Percentiles rank a stretch among this genome's conserved stretches.
These are phyloP conservation scores for Cottus gobio DNA, from an alignment of 2,113 vertebrate species.

Conservation along the genomic window DNA sequence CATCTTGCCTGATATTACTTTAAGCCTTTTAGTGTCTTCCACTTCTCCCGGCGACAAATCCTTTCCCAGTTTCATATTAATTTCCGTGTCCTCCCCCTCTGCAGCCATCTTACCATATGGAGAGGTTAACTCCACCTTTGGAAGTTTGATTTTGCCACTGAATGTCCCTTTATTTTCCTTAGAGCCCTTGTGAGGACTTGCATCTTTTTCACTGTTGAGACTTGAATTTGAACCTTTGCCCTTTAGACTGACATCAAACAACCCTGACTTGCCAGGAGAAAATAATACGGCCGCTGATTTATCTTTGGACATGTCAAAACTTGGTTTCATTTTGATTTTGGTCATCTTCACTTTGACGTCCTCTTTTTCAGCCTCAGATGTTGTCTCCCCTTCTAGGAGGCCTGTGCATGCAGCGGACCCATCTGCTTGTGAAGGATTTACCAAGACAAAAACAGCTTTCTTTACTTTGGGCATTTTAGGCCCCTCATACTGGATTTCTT, in stretches of 20 bases:
- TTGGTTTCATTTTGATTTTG: slow-evolving; percentile 79
- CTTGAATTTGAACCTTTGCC: slow-evolving; percentile 51
- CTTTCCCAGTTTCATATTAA: slow-evolving; percentile 57
- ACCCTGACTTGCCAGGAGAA: slow-evolving; percentile 67
- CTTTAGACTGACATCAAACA: slow-evolving; percentile 55
- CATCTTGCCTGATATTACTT: slow-evolving; percentile 71
- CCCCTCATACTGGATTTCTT: slow-evolving; percentile 75
- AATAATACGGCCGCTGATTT: slow-evolving; percentile 78
- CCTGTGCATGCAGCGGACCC: slow-evolving; percentile 34
- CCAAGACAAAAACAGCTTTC: slow-evolving; percentile 82
- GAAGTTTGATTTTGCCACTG: slow-evolving; percentile 82
- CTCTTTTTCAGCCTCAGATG: slow-evolving; percentile 38
- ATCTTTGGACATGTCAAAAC: slow-evolving; percentile 76
- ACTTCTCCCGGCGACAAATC: slow-evolving; percentile 45
- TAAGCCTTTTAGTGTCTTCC: slow-evolving; percentile 37
- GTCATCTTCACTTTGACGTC: slow-evolving; percentile 69
- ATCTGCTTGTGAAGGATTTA: slow-evolving; percentile 69
- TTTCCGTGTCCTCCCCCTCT: slow-evolving; percentile 58
- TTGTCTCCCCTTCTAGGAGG: slow-evolving; percentile 28
- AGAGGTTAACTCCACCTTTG: slow-evolving; percentile 85
- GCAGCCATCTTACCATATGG: slow-evolving; percentile 75
- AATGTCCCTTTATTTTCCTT: slow-evolving; percentile 71
- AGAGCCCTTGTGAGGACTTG: slow-evolving; percentile 58
- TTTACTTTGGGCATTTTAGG: slow-evolving; percentile 79
- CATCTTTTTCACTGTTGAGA: slow-evolving; percentile 64